Evolutionary conservation across 1,140 invertebrate species (phyloP), one percentile per base, ranked within the genome.

Genomic region (Adelges cooleyi): DNA sequence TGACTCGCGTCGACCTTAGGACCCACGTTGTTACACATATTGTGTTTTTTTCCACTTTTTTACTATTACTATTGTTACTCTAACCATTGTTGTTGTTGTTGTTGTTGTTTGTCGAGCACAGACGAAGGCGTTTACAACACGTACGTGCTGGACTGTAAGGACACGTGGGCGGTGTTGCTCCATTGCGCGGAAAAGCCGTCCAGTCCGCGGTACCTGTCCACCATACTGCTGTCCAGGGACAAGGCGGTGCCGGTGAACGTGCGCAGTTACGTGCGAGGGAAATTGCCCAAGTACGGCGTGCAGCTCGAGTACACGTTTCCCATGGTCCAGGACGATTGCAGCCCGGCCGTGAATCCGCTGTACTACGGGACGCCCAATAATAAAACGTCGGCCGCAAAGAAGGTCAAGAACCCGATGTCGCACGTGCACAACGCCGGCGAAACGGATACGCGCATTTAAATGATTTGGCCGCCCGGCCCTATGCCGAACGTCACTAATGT

Each of bases 81-180:
- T n/a, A n/a, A n/a, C n/a, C n/a, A n/a, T n/a, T n/a, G n/a, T n/a
- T n/a, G n/a, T n/a, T n/a, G n/a, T n/a, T n/a, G n/a, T n/a, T n/a
- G n/a, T n/a, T n/a, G n/a, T n/a, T n/a, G n/a, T n/a, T n/a, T n/a
- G n/a, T n/a, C n/a, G n/a, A n/a, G n/a, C n/a, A 53, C 75, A 92
- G 88, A 90, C 75, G 87, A 90, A 77, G 88, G 87, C n/a, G 79
- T 90, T 65, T 92, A 92, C 74, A 90, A 91, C 69, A 91, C 89
- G 0, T 90, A 88, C 70, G 83, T 92, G 0, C 71, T 92, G 68
- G 89, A 91, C 72, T 54, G 53, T 6, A 46, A 66, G 20, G 81
- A 80, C 53, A 83, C 81, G 2, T 92, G 88, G 88, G 81, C 85
- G 1, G 75, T 92, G 33, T 75, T 92, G 11, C 81, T 92, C 71